Evolutionary conservation across 2,797 vertebrate genomes (phyloP), one percentile per base, ranked within the genome.

Genomic region (Peromyscus aztecus): DNA sequence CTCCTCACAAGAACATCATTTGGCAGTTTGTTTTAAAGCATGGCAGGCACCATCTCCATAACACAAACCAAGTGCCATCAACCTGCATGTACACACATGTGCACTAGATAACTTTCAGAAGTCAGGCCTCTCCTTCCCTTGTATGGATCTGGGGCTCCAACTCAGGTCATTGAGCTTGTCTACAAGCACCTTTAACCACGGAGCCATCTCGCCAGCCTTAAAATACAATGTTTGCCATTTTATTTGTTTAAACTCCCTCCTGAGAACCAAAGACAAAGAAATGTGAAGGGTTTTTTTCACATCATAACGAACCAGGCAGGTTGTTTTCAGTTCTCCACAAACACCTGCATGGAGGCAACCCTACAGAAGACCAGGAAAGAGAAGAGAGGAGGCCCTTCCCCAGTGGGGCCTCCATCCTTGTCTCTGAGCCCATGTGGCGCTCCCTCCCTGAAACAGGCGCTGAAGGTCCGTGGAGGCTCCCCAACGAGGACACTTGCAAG

Each of bases 371-470:
- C 1, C 43, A 11, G 0, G 12, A 34, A 55, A n/a, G n/a, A 24
- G 46, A 55, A 27, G 55, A 11, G 23, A 55, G 34, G 13, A 31
- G 16, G 21, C 9, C 75, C 34, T 23, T 59, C 81, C 43, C 27
- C 14, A 0, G 2, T 0, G 4, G 27, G 63, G 27, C 24, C 13
- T 65, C 46, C 34, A 34, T 14, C 29, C 49, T 52, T 0, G 13
- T 59, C 59, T 77, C 46, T 11, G 24, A 89, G 52, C 14, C 31
- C 13, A 46, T 27, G 78, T 16, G 6, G 55, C 4, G 1, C 78
- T 21, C 67, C 34, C 52, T 80, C 37, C n/a, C 85, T 40, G 5
- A 71, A 92, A 73, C 19, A n/a, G 0, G 4, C 2, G 12, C 14
- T 55, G 52, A 55, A 55, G 16, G 52, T 55, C 52, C 52, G 4